Conservation (phyloP, 1,140 invertebrate genomes). For the Ceratitis capitata region DNA sequence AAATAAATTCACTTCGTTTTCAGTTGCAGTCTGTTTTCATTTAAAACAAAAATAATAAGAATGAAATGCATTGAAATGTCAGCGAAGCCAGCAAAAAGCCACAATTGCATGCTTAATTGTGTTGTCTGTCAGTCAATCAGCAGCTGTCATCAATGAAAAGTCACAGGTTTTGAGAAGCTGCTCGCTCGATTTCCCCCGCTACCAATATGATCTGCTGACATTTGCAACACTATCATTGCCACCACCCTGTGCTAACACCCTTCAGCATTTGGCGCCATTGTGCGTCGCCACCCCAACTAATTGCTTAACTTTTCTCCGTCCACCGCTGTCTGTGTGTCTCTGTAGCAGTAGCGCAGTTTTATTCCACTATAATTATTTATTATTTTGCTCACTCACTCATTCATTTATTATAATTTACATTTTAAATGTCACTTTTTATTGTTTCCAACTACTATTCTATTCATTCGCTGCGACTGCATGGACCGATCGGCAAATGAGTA, state of each 20-base stretch:
- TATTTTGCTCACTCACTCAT: neutral
- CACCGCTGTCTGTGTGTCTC: neutral
- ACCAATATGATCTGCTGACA: neutral
- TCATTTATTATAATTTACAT: neutral
- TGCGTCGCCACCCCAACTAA: neutral
- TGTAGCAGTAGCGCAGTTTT: no score
- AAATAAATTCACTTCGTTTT: neutral
- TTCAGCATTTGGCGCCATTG: no score
- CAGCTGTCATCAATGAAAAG: neutral
- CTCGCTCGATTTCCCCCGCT: no score
- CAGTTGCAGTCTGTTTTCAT: neutral
- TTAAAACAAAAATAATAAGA: neutral
- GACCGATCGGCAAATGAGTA: neutral
- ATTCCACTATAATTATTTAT: slow-evolving; percentile 30
- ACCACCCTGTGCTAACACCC: no score
- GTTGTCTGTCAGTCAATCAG: neutral
- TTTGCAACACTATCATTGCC: neutral
- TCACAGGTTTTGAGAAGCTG: neutral
- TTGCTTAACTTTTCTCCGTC: neutral
- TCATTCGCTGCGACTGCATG: neutral
- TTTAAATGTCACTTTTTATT: slow-evolving; percentile 6
- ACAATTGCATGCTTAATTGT: slow-evolving; percentile 13
- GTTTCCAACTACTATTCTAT: slow-evolving; percentile 20
- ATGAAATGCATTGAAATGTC: neutral
- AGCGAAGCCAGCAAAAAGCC: neutral